Percentiles rank a stretch among this genome's conserved stretches.
These are phyloP conservation scores for Papilio aristodemus DNA, from an alignment of 1,140 invertebrate genomes.

Conservation along the genomic window DNA sequence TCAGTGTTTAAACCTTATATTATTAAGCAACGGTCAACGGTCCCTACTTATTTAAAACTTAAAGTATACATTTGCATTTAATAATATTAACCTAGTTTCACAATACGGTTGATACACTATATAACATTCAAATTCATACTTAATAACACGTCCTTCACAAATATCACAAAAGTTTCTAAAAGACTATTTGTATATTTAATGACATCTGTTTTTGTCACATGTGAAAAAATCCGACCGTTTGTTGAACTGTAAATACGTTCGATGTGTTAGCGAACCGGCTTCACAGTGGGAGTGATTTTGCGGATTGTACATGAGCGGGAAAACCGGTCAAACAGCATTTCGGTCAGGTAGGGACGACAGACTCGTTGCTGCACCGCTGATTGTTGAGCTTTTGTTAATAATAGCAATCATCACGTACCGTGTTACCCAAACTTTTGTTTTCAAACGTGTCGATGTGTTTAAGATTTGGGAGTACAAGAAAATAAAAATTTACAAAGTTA, in stretches of 20 bases:
- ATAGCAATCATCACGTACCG: neutral
- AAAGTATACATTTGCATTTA: neutral
- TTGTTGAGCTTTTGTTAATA: neutral
- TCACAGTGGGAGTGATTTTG: slow-evolving; percentile 69
- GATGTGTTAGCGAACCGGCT: slow-evolving; percentile 58
- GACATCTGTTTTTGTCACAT: slow-evolving; percentile 37
- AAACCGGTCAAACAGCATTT: slow-evolving; percentile 75
- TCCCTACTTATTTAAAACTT: slow-evolving; percentile 26
- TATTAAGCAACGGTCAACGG: slow-evolving; percentile 29
- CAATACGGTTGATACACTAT: neutral
- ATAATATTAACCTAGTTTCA: slow-evolving; percentile 5
- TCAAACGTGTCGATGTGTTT: neutral
- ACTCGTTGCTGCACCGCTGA: slow-evolving; percentile 15
- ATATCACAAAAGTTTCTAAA: slow-evolving; percentile 8
- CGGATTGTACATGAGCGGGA: slow-evolving; percentile 64
- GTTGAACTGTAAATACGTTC: slow-evolving; percentile 49
- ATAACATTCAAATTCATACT: neutral
- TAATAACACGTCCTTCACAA: neutral
- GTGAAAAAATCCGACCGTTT: slow-evolving; percentile 56
- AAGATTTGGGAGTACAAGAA: neutral
- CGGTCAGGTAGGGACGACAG: slow-evolving; percentile 53
- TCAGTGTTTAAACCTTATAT: slow-evolving; percentile 38
- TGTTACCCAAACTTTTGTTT: neutral
- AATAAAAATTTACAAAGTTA: neutral
- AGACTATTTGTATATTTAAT: neutral